phyloP scores from a whole-genome alignment of 2,797 vertebrate species.

The Bovichtus diacanthus region DNA sequence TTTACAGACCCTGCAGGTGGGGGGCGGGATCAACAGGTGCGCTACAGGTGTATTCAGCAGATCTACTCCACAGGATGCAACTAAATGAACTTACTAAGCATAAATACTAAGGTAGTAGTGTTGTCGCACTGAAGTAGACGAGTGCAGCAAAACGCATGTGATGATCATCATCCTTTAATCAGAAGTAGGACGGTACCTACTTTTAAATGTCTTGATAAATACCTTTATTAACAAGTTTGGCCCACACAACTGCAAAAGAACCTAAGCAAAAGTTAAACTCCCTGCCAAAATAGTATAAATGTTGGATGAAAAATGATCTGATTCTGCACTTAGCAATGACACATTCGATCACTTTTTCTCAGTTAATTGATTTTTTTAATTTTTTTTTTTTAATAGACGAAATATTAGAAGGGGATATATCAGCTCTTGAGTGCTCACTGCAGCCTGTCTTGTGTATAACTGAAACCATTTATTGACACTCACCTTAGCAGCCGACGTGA shows the following conservation, averaged over 20 bases:
- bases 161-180: neutral
- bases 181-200: neutral
- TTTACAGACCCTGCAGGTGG: neutral
- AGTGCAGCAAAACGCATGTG: neutral
- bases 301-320: neutral
- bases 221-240: neutral
- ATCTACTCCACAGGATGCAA: neutral
- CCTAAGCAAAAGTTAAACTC: neutral
- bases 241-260: neutral
- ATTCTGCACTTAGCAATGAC: neutral
- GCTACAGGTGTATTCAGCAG: constrained; percentile 17
- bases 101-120: neutral
- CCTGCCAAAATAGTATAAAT: neutral
- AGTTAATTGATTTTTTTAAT: neutral
- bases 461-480: constrained; percentile 57
- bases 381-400: no score
- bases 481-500: constrained; percentile 66
- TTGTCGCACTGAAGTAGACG: neutral
- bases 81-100: neutral
- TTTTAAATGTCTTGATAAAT: neutral
- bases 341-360: neutral
- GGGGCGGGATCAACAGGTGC: constrained; percentile 52
- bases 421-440: neutral
- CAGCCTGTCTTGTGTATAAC: neutral
- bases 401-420: neutral